Evolutionary conservation across 2,888 invertebrate genomes (phyloP).

Genomic region (Acleris sparsana): DNA sequence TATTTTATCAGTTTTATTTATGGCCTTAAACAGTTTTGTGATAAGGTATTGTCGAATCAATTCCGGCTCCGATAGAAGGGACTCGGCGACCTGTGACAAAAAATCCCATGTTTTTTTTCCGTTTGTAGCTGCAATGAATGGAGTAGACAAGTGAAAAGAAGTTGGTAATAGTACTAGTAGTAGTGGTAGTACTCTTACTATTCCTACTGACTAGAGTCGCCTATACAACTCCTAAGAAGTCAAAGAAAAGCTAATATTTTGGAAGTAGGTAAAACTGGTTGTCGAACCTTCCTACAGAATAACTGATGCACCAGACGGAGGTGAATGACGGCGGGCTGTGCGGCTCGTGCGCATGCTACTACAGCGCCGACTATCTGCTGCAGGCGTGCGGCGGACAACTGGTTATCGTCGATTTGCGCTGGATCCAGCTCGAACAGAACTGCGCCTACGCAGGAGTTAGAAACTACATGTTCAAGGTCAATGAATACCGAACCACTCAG

Average conservation of each 20-base stretch:
- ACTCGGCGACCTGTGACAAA: not conserved
- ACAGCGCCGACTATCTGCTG: conserved; percentile 48
- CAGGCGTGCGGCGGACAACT: conserved; percentile 44
- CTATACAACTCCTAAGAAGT: too few species aligned
- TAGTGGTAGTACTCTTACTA: too few species aligned
- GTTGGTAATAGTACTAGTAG: too few species aligned
- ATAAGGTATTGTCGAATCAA: conserved; percentile 50
- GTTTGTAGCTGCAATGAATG: too few species aligned
- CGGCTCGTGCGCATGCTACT: conserved; percentile 53
- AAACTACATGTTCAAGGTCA: too few species aligned
- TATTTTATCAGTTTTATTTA: conserved; percentile 58
- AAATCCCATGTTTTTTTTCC: too few species aligned
- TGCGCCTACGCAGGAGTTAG: conserved; percentile 52
- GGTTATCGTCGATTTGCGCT: conserved; percentile 43
- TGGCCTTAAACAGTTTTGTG: conserved; percentile 53
- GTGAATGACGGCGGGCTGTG: conserved; percentile 64
- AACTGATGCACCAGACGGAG: conserved; percentile 59
- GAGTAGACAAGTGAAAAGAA: too few species aligned
- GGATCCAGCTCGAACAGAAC: conserved; percentile 61
- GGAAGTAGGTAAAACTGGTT: not conserved
- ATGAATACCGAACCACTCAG: too few species aligned
- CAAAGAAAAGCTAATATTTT: not conserved
- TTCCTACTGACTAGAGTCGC: too few species aligned
- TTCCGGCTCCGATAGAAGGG: conserved; percentile 35
- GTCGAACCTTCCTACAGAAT: conserved; percentile 57